Evolutionary conservation across 1,140 invertebrate species (phyloP).

Genomic region (Ruditapes philippinarum): DNA sequence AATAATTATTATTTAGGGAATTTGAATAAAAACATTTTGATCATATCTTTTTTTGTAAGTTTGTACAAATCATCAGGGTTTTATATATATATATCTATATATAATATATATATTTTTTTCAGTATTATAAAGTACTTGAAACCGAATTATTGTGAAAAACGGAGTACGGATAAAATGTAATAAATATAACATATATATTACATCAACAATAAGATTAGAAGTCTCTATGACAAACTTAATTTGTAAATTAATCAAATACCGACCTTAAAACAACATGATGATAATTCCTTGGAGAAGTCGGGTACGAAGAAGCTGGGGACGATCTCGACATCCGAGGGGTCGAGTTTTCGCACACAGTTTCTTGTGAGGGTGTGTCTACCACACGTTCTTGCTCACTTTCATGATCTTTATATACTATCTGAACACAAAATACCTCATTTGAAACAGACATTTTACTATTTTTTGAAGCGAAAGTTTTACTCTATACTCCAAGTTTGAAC

Average conservation of each 20-base stretch:
- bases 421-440: conserved; percentile 17
- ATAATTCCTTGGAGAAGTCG: neutral
- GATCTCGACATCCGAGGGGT: neutral
- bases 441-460: neutral
- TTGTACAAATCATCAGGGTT: no score
- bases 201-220: neutral
- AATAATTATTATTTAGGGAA: no score
- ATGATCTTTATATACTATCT: conserved; percentile 33
- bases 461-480: neutral
- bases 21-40: no score
- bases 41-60: no score
- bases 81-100: no score
- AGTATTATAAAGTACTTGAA: no score
- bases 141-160: no score
- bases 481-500: neutral
- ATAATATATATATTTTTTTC: no score
- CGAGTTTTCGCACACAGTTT: neutral
- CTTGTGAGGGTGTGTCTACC: neutral
- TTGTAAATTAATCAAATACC: neutral
- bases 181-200: no score
- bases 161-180: no score
- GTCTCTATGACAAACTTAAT: neutral
- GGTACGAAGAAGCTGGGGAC: conserved; percentile 1
- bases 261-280: conserved; percentile 14
- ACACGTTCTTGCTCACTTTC: neutral